Evolutionary conservation across 2,888 invertebrate species (phyloP).

Genomic region (Oconnorella tubifera): DNA sequence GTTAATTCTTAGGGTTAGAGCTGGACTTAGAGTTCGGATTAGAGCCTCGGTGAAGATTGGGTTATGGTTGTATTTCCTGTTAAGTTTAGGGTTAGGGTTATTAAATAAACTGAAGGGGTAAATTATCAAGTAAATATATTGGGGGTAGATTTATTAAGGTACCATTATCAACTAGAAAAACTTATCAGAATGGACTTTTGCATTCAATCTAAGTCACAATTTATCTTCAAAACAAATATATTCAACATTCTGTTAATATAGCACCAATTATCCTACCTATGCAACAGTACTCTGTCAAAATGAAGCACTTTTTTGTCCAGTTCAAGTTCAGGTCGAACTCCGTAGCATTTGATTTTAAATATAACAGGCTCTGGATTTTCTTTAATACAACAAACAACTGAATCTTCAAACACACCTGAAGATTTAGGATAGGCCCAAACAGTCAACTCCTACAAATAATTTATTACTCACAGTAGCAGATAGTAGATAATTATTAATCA

Average conservation of each 20-base stretch:
- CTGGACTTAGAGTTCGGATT: too few species aligned
- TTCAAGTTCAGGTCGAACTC: constrained; percentile 54
- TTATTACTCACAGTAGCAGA: too few species aligned
- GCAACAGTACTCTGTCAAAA: constrained; percentile 56
- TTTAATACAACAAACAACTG: constrained; percentile 54
- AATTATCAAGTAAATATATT: too few species aligned
- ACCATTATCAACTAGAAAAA: too few species aligned
- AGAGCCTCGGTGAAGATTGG: too few species aligned
- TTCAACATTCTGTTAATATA: not conserved
- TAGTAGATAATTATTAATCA: not conserved
- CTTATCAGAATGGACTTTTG: not conserved
- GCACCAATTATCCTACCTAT: constrained; percentile 44
- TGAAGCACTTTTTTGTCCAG: constrained; percentile 54
- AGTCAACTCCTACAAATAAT: constrained; percentile 40
- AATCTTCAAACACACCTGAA: constrained; percentile 51
- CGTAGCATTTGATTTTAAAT: constrained; percentile 53
- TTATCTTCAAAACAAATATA: not conserved
- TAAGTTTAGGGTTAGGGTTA: too few species aligned
- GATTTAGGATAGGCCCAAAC: constrained; percentile 56
- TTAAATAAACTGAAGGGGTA: too few species aligned
- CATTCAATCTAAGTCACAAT: not conserved
- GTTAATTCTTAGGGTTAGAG: too few species aligned
- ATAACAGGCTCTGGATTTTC: constrained; percentile 57
- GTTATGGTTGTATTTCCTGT: too few species aligned
- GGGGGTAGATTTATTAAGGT: too few species aligned